Base-by-base conservation (phyloP, 2,888 invertebrate genomes). In the Catocala nupta region DNA sequence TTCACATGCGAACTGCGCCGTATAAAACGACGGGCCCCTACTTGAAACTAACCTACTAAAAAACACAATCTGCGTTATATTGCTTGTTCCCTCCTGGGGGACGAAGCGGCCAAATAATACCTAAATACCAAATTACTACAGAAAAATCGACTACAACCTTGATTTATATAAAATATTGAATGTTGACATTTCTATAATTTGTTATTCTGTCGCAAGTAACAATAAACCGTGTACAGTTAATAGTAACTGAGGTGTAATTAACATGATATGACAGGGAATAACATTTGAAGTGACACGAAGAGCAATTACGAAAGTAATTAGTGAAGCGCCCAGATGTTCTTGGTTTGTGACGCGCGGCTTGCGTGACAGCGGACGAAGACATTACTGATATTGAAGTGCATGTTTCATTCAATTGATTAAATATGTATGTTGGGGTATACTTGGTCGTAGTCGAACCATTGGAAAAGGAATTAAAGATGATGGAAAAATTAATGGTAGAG, bases 251-350 rank as follows among this genome's bases (percentile, higher is more conserved):
- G 54, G 43, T 45, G 36, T 51, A 51, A 59, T 58, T 50, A 73
- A 63, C 49, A 50, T 44, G 59, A 67, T 70, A 58, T 69, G 60
- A 70, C 58, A 52, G 43, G 51, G 60, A 67, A 68, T 71, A 76
- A 74, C 72, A 60, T 68, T 71, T 51, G 65, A 71, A 75, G 66
- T 71, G 73, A 68, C 70, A 74, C 66, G 57, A 75, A 73, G 55
- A 72, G 69, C 74, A 76, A 79, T 82, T 78, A 77, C 55, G 57
- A 73, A 75, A 81, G 78, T 75, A 80, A 82, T 81, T 80, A 77
- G 58, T 66, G 68, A 73, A 53, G 55, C 53, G 54, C 44, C 55
- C 78, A 77, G 78, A 80, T 75, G 77, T 56, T 73, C 64, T 63
- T 63, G 52, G 67, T 59, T 71, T 56, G 48, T 48, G 34, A 39